These are phyloP conservation scores for Rhinoderma darwinii DNA, from an alignment of 2,113 vertebrate species.

Conservation along the genomic window DNA sequence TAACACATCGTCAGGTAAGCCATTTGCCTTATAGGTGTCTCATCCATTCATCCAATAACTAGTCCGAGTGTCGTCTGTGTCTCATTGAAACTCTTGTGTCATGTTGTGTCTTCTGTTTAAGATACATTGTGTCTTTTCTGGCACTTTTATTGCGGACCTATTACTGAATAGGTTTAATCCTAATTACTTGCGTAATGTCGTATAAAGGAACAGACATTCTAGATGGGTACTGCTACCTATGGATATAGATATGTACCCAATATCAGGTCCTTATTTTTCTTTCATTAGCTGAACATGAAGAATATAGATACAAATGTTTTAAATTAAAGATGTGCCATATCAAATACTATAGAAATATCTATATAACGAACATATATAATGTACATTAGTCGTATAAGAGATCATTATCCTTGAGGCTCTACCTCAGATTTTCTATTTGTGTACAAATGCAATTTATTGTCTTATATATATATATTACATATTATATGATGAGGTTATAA, in stretches of 20 bases:
- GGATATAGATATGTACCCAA: constrained; percentile 95
- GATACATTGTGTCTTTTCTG: constrained; percentile 69
- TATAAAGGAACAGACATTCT: constrained; percentile 86
- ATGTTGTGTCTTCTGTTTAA: constrained; percentile 73
- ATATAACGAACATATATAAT: constrained; percentile 64
- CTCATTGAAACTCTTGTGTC: constrained; percentile 79
- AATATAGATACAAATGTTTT: constrained; percentile 72
- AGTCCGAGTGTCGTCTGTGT: constrained; percentile 77
- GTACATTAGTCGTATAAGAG: constrained; percentile 86
- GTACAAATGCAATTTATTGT: constrained; percentile 97
- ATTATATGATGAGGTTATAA: constrained; percentile 93
- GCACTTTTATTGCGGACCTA: constrained; percentile 94
- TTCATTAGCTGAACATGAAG: constrained; percentile 78
- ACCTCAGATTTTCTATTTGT: constrained; percentile 99
- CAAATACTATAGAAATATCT: constrained; percentile 74
- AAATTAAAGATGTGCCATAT: constrained; percentile 58
- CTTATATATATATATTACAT: constrained; percentile 98
- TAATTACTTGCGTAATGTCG: constrained; percentile 96
- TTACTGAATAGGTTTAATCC: constrained; percentile 89
- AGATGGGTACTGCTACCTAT: constrained; percentile 90
- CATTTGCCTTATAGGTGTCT: constrained; percentile 94
- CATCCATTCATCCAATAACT: constrained; percentile 77
- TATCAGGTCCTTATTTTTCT: constrained; percentile 78
- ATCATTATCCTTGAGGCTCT: constrained; percentile 97
- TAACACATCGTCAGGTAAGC: constrained; percentile 90